phyloP scores from a whole-genome alignment of 2,797 vertebrate species.

The Ptychobarbus kaznakovi region DNA sequence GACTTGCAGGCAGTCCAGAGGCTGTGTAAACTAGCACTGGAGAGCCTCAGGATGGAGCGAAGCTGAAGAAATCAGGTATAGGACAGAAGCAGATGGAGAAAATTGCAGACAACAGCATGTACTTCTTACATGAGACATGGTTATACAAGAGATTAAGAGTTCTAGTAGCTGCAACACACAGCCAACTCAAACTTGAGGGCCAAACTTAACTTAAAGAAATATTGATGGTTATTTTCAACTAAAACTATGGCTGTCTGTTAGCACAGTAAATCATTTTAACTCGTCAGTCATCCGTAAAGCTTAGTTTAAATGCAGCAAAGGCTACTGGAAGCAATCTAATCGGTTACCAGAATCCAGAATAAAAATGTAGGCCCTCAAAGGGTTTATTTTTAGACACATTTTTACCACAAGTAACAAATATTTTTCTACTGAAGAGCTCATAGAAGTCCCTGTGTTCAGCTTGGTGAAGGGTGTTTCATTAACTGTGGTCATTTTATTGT shows the following conservation, averaged over 20 bases:
- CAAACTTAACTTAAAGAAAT: neutral
- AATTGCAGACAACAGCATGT: neutral
- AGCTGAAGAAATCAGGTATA: neutral
- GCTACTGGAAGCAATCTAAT: neutral
- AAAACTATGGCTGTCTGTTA: neutral
- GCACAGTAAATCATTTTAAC: neutral
- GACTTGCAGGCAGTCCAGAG: slow-evolving; percentile 71
- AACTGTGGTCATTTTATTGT: neutral
- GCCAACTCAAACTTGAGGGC: neutral
- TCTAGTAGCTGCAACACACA: neutral
- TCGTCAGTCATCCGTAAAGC: neutral
- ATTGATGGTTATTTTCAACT: neutral
- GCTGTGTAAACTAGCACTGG: slow-evolving; percentile 70
- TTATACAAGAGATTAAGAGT: neutral
- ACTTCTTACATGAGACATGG: neutral
- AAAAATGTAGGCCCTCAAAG: neutral
- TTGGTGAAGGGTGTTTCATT: neutral
- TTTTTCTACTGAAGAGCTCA: neutral
- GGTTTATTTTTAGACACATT: neutral
- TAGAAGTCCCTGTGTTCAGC: neutral
- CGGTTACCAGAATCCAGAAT: neutral
- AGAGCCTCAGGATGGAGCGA: slow-evolving; percentile 38
- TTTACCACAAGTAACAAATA: neutral
- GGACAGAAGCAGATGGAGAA: slow-evolving; percentile 7
- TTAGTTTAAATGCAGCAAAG: neutral